Conservation (phyloP, 2,888 invertebrate species). For the Lottia gigantea region DNA sequence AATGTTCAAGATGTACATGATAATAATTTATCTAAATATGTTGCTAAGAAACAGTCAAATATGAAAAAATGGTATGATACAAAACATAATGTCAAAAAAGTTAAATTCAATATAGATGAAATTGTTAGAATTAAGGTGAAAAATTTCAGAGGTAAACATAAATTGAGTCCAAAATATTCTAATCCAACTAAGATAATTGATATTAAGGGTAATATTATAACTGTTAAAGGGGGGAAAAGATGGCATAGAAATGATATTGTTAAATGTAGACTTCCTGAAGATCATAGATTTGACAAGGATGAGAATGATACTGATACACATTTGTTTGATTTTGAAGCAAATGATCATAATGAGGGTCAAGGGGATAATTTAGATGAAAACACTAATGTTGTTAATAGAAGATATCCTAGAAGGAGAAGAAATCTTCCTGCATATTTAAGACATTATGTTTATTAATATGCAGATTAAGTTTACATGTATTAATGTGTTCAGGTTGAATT, state of each 20-base stretch:
- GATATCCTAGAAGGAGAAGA: too few relatives aligned
- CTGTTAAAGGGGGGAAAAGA: not conserved
- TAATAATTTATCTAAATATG: not conserved
- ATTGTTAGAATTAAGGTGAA: not conserved
- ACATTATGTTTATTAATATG: too few relatives aligned
- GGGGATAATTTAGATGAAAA: too few relatives aligned
- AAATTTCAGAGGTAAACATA: not conserved
- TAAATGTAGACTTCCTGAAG: not conserved
- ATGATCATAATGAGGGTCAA: too few relatives aligned
- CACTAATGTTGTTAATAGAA: too few relatives aligned
- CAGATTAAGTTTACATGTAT: too few relatives aligned
- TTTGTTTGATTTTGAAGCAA: too few relatives aligned
- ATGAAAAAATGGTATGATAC: not conserved
- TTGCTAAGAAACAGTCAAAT: not conserved
- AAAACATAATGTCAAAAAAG: not conserved
- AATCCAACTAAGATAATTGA: not conserved
- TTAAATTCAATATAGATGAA: not conserved
- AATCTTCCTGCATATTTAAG: too few relatives aligned
- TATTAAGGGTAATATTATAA: not conserved
- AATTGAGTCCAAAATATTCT: not conserved
- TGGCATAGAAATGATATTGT: not conserved
- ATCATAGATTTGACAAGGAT: too few relatives aligned
- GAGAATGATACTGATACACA: too few relatives aligned
- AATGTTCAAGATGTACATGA: not conserved
- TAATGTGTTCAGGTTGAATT: too few relatives aligned